Percentiles rank a stretch among this genome's conserved stretches.
Conservation (phyloP, 2,797 vertebrate genomes). For the Phrynocephalus guinanensis region DNA sequence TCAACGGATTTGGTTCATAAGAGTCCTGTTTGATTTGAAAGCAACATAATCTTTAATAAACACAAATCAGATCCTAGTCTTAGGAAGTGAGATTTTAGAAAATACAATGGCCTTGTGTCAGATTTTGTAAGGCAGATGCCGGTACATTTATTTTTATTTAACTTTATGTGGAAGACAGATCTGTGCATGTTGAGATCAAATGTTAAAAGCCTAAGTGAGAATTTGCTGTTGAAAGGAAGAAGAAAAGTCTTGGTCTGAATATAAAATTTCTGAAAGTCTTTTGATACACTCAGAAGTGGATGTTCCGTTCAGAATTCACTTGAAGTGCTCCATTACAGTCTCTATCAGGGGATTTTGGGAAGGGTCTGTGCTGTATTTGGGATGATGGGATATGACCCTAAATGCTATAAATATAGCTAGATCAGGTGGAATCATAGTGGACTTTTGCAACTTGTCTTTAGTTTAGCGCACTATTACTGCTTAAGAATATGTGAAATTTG, state of each 20-base stretch:
- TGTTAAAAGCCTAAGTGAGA: not conserved
- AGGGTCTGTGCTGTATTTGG: not conserved
- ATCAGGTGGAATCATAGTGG: not conserved
- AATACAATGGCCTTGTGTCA: not conserved
- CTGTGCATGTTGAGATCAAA: not conserved
- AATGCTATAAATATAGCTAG: not conserved
- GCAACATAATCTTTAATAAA: not conserved
- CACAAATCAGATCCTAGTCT: not conserved
- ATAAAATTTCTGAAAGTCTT: not conserved
- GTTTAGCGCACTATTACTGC: not conserved
- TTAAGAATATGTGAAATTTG: not conserved
- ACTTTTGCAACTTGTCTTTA: not conserved
- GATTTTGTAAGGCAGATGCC: not conserved
- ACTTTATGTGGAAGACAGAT: not conserved
- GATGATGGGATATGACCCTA: not conserved
- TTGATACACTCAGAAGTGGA: not conserved
- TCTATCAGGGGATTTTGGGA: not conserved
- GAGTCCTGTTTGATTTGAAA: not conserved
- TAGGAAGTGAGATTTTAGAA: not conserved
- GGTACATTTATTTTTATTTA: not conserved
- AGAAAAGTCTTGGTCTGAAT: not conserved
- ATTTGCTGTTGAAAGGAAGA: not conserved
- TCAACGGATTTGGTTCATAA: not conserved
- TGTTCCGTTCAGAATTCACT: not conserved
- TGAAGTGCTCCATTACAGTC: not conserved